Evolutionary conservation across 1,140 invertebrate species (phyloP).

Genomic region (Temnothorax longispinosus): DNA sequence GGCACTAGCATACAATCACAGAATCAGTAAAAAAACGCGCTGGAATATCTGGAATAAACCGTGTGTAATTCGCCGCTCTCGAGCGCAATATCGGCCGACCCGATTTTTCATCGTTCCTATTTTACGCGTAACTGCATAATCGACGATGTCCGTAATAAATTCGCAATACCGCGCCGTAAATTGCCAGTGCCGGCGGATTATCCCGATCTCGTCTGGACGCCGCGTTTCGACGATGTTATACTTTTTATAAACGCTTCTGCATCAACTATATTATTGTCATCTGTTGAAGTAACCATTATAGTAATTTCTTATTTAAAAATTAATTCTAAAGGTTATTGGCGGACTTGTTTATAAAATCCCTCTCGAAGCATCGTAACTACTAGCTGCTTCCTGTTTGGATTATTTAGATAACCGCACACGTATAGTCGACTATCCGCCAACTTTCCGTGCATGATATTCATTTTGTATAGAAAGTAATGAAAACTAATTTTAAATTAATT

Average conservation of each 20-base stretch:
- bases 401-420: not conserved
- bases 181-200: conserved; percentile 34
- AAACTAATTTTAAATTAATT: not conserved
- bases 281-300: not conserved
- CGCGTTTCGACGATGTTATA: not conserved
- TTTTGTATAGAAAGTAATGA: conserved; percentile 3
- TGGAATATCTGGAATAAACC: not conserved
- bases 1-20: not conserved
- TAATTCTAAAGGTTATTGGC: not conserved
- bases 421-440: not conserved
- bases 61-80: conserved; percentile 22
- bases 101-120: conserved; percentile 58
- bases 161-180: conserved; percentile 57
- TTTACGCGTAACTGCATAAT: conserved; percentile 69
- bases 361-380: not conserved
- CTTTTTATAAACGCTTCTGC: conserved; percentile 19
- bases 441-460: not conserved
- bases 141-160: conserved; percentile 68
- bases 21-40: not conserved
- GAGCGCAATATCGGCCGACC: conserved; percentile 37
- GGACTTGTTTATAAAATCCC: not conserved
- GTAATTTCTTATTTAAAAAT: conserved; percentile 20
- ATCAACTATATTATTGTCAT: not conserved
- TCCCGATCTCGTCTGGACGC: conserved; percentile 17
- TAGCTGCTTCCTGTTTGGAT: not conserved